Conservation (phyloP, 1,140 invertebrate species). For the Chelonus insularis region DNA sequence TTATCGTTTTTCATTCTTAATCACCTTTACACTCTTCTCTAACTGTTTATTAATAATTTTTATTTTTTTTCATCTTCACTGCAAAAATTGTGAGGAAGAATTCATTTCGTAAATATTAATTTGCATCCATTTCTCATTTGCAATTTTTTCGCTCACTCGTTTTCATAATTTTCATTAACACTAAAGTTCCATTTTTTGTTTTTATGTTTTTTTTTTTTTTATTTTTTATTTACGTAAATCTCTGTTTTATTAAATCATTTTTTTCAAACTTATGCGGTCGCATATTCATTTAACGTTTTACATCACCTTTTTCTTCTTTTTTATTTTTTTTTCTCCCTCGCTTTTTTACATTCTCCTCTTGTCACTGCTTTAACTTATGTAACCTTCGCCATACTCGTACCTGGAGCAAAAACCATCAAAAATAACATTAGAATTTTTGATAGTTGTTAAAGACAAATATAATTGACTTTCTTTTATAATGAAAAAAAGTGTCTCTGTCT, state of each 20-base stretch:
- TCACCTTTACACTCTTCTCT: conserved; percentile 38
- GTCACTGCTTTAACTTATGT: conserved; percentile 45
- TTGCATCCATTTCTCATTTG: too few relatives aligned
- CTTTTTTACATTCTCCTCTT: background rate
- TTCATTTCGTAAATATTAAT: too few relatives aligned
- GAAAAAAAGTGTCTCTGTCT: too few relatives aligned
- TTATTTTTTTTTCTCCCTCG: conserved; percentile 25
- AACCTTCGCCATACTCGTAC: conserved; percentile 50
- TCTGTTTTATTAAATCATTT: too few relatives aligned
- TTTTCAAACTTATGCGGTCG: background rate
- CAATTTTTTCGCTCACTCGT: too few relatives aligned
- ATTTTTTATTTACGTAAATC: too few relatives aligned
- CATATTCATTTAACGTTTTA: conserved; percentile 42
- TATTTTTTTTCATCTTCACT: too few relatives aligned
- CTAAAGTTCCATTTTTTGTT: too few relatives aligned
- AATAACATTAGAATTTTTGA: background rate
- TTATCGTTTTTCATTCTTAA: conserved; percentile 30
- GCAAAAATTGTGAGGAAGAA: too few relatives aligned
- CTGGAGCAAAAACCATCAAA: conserved; percentile 36
- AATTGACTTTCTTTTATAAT: too few relatives aligned
- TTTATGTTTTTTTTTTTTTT: too few relatives aligned
- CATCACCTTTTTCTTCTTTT: conserved; percentile 21
- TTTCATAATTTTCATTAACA: too few relatives aligned
- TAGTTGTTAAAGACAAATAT: background rate
- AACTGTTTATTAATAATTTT: conserved; percentile 14